Conservation (phyloP, 2,113 vertebrate species). For the Porphyrio hochstetteri region DNA sequence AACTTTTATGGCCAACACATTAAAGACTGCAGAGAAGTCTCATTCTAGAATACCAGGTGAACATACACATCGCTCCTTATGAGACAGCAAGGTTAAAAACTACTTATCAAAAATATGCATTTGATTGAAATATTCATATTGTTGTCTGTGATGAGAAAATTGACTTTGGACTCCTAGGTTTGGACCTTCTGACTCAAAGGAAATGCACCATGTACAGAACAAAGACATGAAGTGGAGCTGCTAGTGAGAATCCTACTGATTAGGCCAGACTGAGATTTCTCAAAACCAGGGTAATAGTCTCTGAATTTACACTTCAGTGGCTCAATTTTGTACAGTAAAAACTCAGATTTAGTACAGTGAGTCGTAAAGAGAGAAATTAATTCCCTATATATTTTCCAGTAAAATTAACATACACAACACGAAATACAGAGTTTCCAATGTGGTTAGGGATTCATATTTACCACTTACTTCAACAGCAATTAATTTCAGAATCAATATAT, state of each 20-base stretch:
- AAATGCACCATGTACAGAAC: neutral
- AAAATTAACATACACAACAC: neutral
- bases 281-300: neutral
- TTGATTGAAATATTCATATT: neutral
- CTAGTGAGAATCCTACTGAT: neutral
- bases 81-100: neutral
- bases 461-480: neutral
- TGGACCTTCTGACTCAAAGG: neutral
- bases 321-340: neutral
- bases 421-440: neutral
- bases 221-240: neutral
- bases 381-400: neutral
- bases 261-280: neutral
- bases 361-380: neutral
- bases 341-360: neutral
- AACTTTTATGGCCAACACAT: accelerated
- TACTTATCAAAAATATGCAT: neutral
- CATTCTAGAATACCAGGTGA: neutral
- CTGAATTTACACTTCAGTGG: neutral
- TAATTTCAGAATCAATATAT: neutral
- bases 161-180: neutral
- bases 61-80: neutral
- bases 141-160: neutral
- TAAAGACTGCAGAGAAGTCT: neutral
- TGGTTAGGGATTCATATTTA: neutral